A percentile compares a stretch with the other conserved stretches of the same genome.
Evolutionary conservation across 2,888 invertebrate genomes (phyloP).

Genomic region (Lordiphosa andalusiaca): DNA sequence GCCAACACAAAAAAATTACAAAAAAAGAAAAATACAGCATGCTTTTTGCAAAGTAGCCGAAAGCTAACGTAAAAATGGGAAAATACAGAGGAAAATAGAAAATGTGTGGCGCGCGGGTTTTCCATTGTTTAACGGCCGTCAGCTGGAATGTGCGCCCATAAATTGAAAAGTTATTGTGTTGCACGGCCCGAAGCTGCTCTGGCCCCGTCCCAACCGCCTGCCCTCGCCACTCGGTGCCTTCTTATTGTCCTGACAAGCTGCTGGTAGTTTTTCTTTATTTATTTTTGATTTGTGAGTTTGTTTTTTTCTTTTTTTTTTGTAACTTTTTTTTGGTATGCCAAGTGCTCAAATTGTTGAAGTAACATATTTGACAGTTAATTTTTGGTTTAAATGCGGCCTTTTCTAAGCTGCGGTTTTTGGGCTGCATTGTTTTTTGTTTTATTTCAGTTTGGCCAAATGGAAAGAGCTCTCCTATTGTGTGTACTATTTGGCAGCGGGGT

Average conservation of each 20-base stretch:
- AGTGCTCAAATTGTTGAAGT: conserved; percentile 62
- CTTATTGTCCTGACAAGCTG: conserved; percentile 64
- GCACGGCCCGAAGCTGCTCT: conserved; percentile 45
- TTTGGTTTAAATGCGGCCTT: conserved; percentile 55
- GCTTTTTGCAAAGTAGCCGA: conserved; percentile 71
- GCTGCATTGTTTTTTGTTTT: conserved; percentile 1
- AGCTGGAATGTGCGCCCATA: conserved; percentile 73
- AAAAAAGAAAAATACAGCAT: conserved; percentile 51
- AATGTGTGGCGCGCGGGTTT: conserved; percentile 44
- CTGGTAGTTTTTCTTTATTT: conserved; percentile 31
- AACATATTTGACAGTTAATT: conserved; percentile 73
- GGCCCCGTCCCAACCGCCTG: conserved; percentile 3
- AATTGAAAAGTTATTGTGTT: conserved; percentile 73
- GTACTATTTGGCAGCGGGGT: no score
- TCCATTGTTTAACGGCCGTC: conserved; percentile 73
- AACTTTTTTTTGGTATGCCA: conserved; percentile 42
- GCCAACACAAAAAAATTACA: conserved; percentile 37
- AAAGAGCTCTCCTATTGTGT: no score
- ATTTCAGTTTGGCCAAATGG: background rate
- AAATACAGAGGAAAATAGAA: conserved; percentile 51
- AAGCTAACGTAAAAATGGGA: conserved; percentile 48
- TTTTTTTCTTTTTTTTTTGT: no score
- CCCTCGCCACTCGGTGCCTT: background rate
- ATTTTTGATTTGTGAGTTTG: conserved; percentile 7
- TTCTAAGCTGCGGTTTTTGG: conserved; percentile 20